Conservation (phyloP, 2,113 vertebrate genomes). For the Neolamprologus modestus region DNA sequence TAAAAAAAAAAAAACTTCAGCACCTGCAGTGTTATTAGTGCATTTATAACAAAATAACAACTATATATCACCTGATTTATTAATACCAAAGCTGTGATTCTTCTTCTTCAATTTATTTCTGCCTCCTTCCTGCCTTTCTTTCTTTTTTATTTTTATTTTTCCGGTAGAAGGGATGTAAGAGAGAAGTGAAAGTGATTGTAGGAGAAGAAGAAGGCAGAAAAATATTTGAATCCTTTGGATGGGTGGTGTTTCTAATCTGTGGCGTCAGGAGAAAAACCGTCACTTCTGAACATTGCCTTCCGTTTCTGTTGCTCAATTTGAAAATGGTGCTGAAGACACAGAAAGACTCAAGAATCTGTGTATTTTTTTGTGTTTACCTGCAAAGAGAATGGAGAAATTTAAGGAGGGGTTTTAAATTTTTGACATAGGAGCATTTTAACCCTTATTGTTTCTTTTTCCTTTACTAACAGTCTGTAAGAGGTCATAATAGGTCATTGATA, state of each 20-base stretch:
- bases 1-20: not conserved
- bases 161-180: not conserved
- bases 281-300: constrained; percentile 46
- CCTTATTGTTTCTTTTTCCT: not conserved
- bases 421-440: not conserved
- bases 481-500: not conserved
- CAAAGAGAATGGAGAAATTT: not conserved
- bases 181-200: not conserved
- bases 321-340: constrained; percentile 62
- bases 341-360: constrained; percentile 2
- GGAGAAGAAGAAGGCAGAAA: not conserved
- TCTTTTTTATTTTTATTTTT: not conserved
- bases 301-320: constrained; percentile 28
- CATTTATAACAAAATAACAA: not conserved
- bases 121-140: not conserved
- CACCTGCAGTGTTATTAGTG: not conserved
- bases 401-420: not conserved
- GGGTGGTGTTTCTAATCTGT: not conserved
- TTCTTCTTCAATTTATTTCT: not conserved
- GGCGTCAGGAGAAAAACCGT: constrained; percentile 1
- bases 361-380: constrained; percentile 30
- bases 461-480: not conserved
- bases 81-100: constrained; percentile 62
- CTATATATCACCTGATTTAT: constrained; percentile 10
- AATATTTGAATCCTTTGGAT: not conserved